Percentiles rank a stretch among this genome's conserved stretches.
Evolutionary conservation across 2,888 invertebrate genomes (phyloP).

Genomic region (Creontiades dilutus): DNA sequence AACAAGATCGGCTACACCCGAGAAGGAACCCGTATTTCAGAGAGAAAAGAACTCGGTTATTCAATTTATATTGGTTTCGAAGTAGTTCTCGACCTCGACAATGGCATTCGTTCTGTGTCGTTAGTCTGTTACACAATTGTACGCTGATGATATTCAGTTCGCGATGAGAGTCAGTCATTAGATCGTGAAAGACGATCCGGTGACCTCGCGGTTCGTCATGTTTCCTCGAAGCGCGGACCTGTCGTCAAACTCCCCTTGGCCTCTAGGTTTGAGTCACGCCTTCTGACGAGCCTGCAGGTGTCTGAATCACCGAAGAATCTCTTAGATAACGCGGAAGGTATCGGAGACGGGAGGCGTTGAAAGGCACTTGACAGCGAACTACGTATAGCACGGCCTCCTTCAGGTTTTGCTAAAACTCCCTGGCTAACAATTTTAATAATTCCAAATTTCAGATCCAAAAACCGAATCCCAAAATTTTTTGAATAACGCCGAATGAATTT

Average conservation of each 20-base stretch:
- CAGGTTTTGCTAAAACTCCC: too few species aligned
- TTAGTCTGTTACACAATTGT: not conserved
- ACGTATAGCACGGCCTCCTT: too few species aligned
- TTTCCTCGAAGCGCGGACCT: constrained; percentile 15
- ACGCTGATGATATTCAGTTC: not conserved
- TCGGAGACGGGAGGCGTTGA: too few species aligned
- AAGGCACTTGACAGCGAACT: too few species aligned
- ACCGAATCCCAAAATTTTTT: too few species aligned
- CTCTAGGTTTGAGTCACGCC: not conserved
- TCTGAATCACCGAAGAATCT: constrained; percentile 21
- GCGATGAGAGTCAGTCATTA: not conserved
- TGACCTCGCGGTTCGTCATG: constrained; percentile 13
- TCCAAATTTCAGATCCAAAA: too few species aligned
- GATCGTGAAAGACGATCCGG: constrained; percentile 36
- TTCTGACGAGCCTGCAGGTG: not conserved
- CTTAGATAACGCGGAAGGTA: not conserved
- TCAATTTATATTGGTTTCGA: not conserved
- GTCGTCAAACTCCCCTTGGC: not conserved
- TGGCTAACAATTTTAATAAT: too few species aligned
- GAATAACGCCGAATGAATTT: too few species aligned
- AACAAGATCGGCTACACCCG: too few species aligned
- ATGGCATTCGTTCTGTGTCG: too few species aligned
- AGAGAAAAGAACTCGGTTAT: not conserved
- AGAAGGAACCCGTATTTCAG: not conserved
- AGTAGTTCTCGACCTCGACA: not conserved